Evolutionary conservation across 2,797 vertebrate genomes (phyloP).

Genomic region (Peromyscus nudipes): DNA sequence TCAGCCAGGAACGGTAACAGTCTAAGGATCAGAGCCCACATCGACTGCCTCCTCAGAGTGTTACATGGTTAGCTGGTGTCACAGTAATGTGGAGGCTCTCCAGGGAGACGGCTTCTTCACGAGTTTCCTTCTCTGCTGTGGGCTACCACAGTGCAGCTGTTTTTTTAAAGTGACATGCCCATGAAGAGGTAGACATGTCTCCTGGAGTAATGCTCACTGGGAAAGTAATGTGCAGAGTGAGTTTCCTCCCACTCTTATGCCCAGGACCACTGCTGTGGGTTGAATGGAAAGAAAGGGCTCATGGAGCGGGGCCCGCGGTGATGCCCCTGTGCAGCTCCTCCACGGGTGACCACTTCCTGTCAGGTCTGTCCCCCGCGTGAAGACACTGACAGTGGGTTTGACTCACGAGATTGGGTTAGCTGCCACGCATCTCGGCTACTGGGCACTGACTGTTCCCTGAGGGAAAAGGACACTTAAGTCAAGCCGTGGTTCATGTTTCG

Average conservation of each 20-base stretch:
- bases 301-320: background rate
- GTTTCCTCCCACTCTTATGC: background rate
- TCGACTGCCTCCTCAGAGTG: background rate
- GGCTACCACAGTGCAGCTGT: conserved; percentile 46
- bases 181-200: background rate
- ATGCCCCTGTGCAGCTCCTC: background rate
- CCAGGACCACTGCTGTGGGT: background rate
- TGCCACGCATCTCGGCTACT: background rate
- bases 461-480: conserved; percentile 70
- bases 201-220: background rate
- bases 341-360: conserved; percentile 34
- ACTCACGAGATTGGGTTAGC: conserved; percentile 39
- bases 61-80: conserved; percentile 6
- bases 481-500: conserved; percentile 42
- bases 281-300: background rate
- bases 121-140: conserved; percentile 66
- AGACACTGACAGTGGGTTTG: background rate
- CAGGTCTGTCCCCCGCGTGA: background rate
- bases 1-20: background rate
- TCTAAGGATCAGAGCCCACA: background rate
- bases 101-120: conserved; percentile 22
- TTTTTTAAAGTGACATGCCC: conserved; percentile 37
- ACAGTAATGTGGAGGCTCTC: background rate
- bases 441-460: conserved; percentile 31
- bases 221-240: background rate